Evolutionary conservation across 2,888 invertebrate genomes (phyloP).

Genomic region (Cephus pulcher): DNA sequence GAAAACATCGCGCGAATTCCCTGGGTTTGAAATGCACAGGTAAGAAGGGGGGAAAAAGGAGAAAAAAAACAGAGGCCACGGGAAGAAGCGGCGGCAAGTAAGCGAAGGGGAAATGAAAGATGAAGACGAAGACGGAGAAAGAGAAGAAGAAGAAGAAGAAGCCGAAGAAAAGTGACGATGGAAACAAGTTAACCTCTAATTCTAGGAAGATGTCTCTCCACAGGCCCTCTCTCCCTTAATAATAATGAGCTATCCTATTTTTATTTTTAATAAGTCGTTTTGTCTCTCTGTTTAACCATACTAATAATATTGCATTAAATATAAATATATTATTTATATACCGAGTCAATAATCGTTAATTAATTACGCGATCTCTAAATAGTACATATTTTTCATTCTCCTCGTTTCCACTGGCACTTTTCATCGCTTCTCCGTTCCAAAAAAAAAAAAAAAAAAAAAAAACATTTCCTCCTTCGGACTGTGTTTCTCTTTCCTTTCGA

Average conservation of each 20-base stretch:
- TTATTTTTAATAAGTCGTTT: constrained; percentile 55
- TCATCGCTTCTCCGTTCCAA: constrained; percentile 8
- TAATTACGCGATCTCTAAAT: constrained; percentile 34
- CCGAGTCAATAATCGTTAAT: constrained; percentile 45
- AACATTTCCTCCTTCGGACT: constrained; percentile 25
- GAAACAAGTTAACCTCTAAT: constrained; percentile 12
- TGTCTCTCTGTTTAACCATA: constrained; percentile 53
- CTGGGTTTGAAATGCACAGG: constrained; percentile 6
- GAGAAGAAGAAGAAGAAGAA: background rate
- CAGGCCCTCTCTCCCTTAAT: constrained; percentile 41
- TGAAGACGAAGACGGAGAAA: no score
- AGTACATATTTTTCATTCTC: constrained; percentile 9
- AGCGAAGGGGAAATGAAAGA: background rate
- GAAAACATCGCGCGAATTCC: constrained; percentile 12
- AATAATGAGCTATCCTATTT: constrained; percentile 44
- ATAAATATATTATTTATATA: constrained; percentile 56
- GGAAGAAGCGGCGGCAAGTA: background rate
- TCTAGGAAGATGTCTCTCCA: constrained; percentile 14
- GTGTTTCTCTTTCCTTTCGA: constrained; percentile 28
- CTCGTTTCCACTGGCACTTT: no score
- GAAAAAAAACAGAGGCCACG: background rate
- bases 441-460: constrained; percentile 3
- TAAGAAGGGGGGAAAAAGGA: background rate
- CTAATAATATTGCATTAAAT: constrained; percentile 59
- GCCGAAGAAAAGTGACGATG: constrained; percentile 1